phyloP scores from a whole-genome alignment of 1,140 invertebrate genomes.

The Ips typographus region DNA sequence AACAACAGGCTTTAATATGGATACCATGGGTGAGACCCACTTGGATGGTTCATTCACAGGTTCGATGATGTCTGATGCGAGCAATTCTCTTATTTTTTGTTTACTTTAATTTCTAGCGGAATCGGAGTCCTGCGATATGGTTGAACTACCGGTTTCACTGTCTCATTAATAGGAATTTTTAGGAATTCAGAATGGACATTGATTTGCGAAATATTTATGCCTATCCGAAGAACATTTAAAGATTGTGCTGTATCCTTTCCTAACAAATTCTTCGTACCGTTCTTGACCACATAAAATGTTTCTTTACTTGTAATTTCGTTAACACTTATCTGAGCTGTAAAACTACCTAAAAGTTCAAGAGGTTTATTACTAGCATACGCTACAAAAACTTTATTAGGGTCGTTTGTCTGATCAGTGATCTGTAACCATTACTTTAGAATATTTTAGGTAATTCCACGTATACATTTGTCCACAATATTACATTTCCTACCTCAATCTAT shows the following conservation, averaged over 20 bases:
- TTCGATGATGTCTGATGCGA: constrained; percentile 28
- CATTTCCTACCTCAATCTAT: constrained; percentile 16
- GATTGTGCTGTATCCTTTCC: constrained; percentile 15
- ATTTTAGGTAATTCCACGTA: neutral
- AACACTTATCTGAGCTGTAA: neutral
- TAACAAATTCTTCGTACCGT: constrained; percentile 18
- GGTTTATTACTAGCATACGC: constrained; percentile 6
- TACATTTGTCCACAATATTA: neutral
- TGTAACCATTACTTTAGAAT: constrained; percentile 3
- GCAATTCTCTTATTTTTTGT: constrained; percentile 36
- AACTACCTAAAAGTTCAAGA: constrained; percentile 13
- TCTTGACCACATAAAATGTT: constrained; percentile 23
- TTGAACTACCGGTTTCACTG: constrained; percentile 21
- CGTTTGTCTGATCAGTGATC: neutral
- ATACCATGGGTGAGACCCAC: constrained; percentile 51
- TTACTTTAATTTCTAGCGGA: constrained; percentile 24
- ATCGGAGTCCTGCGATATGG: constrained; percentile 26
- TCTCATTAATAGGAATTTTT: constrained; percentile 25
- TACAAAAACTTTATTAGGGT: constrained; percentile 11
- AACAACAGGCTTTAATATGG: constrained; percentile 42
- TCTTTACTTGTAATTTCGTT: neutral
- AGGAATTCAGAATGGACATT: constrained; percentile 7
- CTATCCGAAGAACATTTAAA: constrained; percentile 22
- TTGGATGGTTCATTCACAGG: constrained; percentile 24
- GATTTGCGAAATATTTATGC: neutral